A percentile compares a stretch with the other conserved stretches of the same genome.
These are phyloP conservation scores for silkworm (Bombyx mori) DNA, from an alignment of 1,140 invertebrate genomes.

Conservation along the genomic window DNA sequence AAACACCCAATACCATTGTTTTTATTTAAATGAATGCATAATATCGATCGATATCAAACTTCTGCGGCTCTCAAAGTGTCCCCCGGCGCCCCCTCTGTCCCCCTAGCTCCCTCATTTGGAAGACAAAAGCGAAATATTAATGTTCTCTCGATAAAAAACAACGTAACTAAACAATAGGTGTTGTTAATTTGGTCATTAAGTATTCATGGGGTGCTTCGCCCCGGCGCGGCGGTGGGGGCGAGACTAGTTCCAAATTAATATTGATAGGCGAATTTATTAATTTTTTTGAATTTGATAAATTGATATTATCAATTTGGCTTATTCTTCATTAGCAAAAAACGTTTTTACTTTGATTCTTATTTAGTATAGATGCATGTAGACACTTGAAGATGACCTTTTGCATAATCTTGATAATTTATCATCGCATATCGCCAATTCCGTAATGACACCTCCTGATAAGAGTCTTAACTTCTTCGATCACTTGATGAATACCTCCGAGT, in stretches of 20 bases:
- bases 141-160: slow-evolving; percentile 56
- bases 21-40: slow-evolving; percentile 63
- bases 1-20: slow-evolving; percentile 47
- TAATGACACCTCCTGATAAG: too few relatives aligned
- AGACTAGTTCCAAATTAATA: slow-evolving; percentile 19
- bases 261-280: slow-evolving; percentile 1
- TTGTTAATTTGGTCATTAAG: slow-evolving; percentile 67
- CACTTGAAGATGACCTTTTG: too few relatives aligned
- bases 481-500: too few relatives aligned
- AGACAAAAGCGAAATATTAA: slow-evolving; percentile 60
- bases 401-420: too few relatives aligned
- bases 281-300: too few relatives aligned
- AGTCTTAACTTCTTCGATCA: too few relatives aligned
- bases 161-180: slow-evolving; percentile 61
- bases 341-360: too few relatives aligned
- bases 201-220: slow-evolving; percentile 48
- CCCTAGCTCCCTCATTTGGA: slow-evolving; percentile 9
- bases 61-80: slow-evolving; percentile 45
- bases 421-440: too few relatives aligned
- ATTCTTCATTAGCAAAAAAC: too few relatives aligned
- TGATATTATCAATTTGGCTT: too few relatives aligned
- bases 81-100: slow-evolving; percentile 30
- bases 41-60: slow-evolving; percentile 60
- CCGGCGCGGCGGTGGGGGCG: slow-evolving; percentile 2
- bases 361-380: too few relatives aligned